Conservation (phyloP, 2,113 vertebrate species). For the Corynorhinus townsendii region DNA sequence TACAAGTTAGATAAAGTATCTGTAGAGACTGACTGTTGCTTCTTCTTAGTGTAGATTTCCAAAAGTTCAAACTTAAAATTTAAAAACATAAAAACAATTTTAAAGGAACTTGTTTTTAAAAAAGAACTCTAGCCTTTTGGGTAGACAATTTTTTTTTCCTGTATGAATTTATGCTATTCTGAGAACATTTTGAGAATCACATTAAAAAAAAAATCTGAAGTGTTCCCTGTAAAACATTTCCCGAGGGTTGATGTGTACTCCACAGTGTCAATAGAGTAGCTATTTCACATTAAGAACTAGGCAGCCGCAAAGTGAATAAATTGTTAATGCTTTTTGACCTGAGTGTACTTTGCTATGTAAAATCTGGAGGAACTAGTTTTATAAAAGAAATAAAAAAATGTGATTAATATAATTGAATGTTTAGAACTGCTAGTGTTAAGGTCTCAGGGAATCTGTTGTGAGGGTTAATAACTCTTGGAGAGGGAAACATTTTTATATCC, state of each 20-base stretch:
- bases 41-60: neutral
- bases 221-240: constrained; percentile 9
- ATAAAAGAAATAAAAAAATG: constrained; percentile 36
- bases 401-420: neutral
- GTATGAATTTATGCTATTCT: neutral
- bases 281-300: neutral
- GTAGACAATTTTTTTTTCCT: neutral
- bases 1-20: neutral
- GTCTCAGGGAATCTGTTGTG: constrained; percentile 69
- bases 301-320: neutral
- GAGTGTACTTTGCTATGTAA: constrained; percentile 31
- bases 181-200: neutral
- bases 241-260: neutral
- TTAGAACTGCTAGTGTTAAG: constrained; percentile 66
- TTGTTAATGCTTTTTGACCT: constrained; percentile 30
- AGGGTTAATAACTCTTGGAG: constrained; percentile 77
- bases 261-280: neutral
- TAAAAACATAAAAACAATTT: neutral
- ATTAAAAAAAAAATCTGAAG: neutral
- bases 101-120: neutral
- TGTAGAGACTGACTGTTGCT: neutral
- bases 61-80: constrained; percentile 2
- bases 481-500: constrained; percentile 72
- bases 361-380: neutral
- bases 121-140: neutral